Conservation (phyloP, 2,797 vertebrate species). For the Coreius guichenoti region DNA sequence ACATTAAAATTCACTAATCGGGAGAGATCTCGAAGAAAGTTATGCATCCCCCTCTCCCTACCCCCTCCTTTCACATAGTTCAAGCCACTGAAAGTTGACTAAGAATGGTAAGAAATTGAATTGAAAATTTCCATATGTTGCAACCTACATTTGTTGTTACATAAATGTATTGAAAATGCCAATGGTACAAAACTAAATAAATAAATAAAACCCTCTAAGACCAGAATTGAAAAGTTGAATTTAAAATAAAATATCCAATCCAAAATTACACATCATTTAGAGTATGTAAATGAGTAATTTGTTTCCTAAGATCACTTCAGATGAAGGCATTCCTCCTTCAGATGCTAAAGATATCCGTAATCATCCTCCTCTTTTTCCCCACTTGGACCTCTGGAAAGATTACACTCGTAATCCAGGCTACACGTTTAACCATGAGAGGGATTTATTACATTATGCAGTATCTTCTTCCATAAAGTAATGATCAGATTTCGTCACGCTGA, state of each 20-base stretch:
- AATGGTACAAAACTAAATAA: background rate
- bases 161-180: background rate
- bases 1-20: too few relatives aligned
- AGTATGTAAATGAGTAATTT: background rate
- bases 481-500: constrained; percentile 9
- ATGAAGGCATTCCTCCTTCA: constrained; percentile 3
- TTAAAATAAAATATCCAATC: background rate
- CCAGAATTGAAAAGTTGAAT: background rate
- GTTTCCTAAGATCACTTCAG: background rate
- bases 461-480: constrained; percentile 12
- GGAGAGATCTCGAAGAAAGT: too few relatives aligned
- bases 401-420: background rate
- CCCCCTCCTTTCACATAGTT: too few relatives aligned
- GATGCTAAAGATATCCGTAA: constrained; percentile 20
- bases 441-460: constrained; percentile 35
- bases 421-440: constrained; percentile 1
- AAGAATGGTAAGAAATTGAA: too few relatives aligned
- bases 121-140: background rate
- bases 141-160: background rate
- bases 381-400: background rate
- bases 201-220: background rate
- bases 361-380: background rate
- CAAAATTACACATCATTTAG: background rate
- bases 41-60: too few relatives aligned
- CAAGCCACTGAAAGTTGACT: too few relatives aligned